Base-by-base conservation (phyloP, 2,888 invertebrate genomes). In the Chrysina gloriosa region DNA sequence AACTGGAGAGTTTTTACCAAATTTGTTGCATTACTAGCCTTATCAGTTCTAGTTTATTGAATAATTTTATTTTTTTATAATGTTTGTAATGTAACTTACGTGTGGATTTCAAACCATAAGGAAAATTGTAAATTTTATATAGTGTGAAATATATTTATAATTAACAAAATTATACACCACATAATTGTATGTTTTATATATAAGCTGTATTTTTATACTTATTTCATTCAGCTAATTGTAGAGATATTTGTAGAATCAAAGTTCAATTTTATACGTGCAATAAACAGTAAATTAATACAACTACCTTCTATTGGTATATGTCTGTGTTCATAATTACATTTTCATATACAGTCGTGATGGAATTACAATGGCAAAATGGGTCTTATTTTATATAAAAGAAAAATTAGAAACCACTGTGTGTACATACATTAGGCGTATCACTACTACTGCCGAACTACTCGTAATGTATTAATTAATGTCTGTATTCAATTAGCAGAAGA, bases 161-260 rank as follows among this genome's bases (percentile, higher is more conserved):
- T 52, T 4, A 52, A 29, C 16, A 29, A 52, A 11, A 29, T 14
- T 29, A 14, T 16, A 21, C 16, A 27, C 29, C 29, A 29, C 29
- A 16, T 27, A 14, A 52, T 11, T 52, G 7, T 27, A n/a, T n/a
- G n/a, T n/a, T n/a, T n/a, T n/a, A 14, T 16, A 14, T 52, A 52
- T 25, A 52, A 29, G 29, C 9, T 52, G 50, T 52, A 52, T 52
- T 52, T 52, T 50, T 50, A 27, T 50, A 50, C 50, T 50, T 52
- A n/a, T 48, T 48, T 23, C 14, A 14, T 52, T 52, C 29, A 16
- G 16, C 7, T 52, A 7, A 29, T 29, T 14, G 11, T 29, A 52
- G 5, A 29, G 16, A 7, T 27, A 29, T 29, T 4, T 16, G 11
- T 29, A 11, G 7, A 52, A n/a, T 27, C 16, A 52, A 52, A 27